These are phyloP conservation scores for Epiblema foenella DNA, from an alignment of 2,888 invertebrate species.

Conservation along the genomic window DNA sequence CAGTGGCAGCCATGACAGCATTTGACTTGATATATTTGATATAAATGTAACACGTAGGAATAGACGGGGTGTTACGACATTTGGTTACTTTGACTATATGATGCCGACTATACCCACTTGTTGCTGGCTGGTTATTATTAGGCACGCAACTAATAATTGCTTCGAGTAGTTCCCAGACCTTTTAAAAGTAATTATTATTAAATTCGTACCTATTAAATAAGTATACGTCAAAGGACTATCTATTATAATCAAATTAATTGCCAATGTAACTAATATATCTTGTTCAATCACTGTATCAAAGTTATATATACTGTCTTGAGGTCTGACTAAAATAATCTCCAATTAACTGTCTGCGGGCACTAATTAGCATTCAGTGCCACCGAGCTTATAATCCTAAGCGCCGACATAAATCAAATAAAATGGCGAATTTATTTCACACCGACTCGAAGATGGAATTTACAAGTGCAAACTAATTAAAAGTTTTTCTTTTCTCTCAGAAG, in stretches of 20 bases:
- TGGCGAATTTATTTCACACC: constrained; percentile 32
- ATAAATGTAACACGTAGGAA: no score
- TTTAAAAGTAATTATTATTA: no score
- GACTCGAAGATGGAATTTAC: constrained; percentile 45
- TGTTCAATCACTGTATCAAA: neutral
- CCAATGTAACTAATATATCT: neutral
- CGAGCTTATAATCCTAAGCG: constrained; percentile 26
- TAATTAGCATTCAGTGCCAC: constrained; percentile 25
- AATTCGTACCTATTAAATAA: no score
- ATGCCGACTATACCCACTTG: no score
- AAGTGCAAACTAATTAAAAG: constrained; percentile 54
- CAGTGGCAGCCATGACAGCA: no score
- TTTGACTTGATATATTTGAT: no score
- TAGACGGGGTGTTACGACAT: no score
- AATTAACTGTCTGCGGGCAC: constrained; percentile 10
- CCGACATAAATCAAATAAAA: constrained; percentile 37
- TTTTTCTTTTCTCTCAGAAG: constrained; percentile 49
- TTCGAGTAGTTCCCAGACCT: neutral
- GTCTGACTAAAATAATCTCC: neutral
- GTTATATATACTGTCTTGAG: neutral
- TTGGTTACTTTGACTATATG: no score
- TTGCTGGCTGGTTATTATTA: no score
- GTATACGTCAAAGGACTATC: neutral
- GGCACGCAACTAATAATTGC: neutral
- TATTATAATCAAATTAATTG: neutral